Conservation (phyloP, 2,113 vertebrate species). For the Bambusicola thoracicus region DNA sequence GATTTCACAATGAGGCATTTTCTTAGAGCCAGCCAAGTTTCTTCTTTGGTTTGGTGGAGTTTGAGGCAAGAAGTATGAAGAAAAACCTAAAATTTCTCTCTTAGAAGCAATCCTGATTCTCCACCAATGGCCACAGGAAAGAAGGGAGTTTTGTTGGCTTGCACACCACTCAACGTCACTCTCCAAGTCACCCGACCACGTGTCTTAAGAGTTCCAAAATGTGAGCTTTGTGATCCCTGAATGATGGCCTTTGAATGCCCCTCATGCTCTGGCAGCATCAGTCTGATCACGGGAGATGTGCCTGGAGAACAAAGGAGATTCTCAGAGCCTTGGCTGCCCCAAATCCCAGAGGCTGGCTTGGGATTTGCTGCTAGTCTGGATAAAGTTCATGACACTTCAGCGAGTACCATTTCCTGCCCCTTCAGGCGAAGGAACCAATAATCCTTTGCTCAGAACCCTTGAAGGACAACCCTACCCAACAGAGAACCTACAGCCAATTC, state of each 20-base stretch:
- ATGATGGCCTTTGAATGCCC: not conserved
- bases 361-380: accelerated
- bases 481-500: too few relatives aligned
- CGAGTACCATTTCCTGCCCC: accelerated
- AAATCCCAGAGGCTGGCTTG: accelerated
- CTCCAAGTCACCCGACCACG: not conserved
- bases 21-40: not conserved
- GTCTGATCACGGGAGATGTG: accelerated
- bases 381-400: not conserved
- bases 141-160: not conserved
- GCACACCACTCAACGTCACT: accelerated
- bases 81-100: not conserved
- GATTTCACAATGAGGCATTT: not conserved
- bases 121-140: not conserved
- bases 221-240: not conserved
- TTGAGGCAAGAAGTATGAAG: not conserved
- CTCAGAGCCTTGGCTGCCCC: not conserved
- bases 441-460: not conserved
- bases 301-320: not conserved
- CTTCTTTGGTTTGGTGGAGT: not conserved
- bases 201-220: not conserved
- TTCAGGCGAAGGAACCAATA: not conserved
- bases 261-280: not conserved
- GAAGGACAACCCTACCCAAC: not conserved
- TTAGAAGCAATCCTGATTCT: not conserved